phyloP scores from a whole-genome alignment of 1,140 invertebrate species.

The Drosophila fuyamai region DNA sequence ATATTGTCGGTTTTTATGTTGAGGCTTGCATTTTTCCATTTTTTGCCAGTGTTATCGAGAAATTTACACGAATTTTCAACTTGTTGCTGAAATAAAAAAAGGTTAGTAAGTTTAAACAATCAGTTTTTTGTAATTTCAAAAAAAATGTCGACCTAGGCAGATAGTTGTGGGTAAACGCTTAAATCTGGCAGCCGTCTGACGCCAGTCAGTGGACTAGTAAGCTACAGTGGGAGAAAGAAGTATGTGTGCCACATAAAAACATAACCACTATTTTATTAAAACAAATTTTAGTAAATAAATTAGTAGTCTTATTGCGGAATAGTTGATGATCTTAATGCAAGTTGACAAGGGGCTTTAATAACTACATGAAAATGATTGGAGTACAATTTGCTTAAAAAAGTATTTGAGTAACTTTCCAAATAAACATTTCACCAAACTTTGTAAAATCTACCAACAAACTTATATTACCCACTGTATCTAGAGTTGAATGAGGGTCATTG shows the following conservation, averaged over 20 bases:
- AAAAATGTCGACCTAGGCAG: constrained; percentile 36
- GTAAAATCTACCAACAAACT: not conserved
- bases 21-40: constrained; percentile 53
- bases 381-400: no score
- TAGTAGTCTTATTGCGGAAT: no score
- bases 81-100: constrained; percentile 73
- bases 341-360: no score
- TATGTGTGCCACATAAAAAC: not conserved
- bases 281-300: no score
- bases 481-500: constrained; percentile 58
- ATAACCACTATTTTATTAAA: not conserved
- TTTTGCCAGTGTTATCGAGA: constrained; percentile 68
- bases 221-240: constrained; percentile 24
- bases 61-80: constrained; percentile 80
- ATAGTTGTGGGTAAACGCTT: constrained; percentile 62
- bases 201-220: constrained; percentile 53
- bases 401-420: no score
- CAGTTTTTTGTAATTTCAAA: constrained; percentile 48
- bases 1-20: constrained; percentile 40
- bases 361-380: no score
- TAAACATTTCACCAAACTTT: no score
- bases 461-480: constrained; percentile 23
- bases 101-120: constrained; percentile 47
- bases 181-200: constrained; percentile 67
- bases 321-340: no score